Conservation (phyloP, 2,888 invertebrate genomes). For the Neoscelio sp. region DNA sequence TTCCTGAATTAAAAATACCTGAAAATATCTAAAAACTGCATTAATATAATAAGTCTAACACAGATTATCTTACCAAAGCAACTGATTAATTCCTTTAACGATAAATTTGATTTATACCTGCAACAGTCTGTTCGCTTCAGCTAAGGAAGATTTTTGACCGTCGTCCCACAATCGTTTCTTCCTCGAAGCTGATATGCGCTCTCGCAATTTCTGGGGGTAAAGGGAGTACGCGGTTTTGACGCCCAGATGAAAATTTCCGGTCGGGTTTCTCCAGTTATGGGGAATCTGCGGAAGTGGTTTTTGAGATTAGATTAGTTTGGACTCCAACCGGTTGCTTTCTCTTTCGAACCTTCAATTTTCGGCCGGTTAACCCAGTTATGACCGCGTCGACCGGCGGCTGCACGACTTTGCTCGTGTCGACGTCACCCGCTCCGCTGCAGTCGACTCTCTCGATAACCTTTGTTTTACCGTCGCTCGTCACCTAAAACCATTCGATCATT, state of each 20-base stretch:
- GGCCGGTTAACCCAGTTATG: constrained; percentile 94
- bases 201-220: constrained; percentile 93
- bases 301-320: constrained; percentile 37
- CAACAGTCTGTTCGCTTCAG: constrained; percentile 90
- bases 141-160: constrained; percentile 90
- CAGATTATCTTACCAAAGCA: neutral
- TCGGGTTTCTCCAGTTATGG: constrained; percentile 91
- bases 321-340: constrained; percentile 18
- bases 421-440: constrained; percentile 98
- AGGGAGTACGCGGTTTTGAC: constrained; percentile 93
- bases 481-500: constrained; percentile 87
- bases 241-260: constrained; percentile 94
- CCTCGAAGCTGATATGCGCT: constrained; percentile 90
- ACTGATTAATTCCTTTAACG: neutral
- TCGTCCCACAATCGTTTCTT: constrained; percentile 94
- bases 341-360: constrained; percentile 91
- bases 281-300: constrained; percentile 87
- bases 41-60: too few species aligned
- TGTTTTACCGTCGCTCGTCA: constrained; percentile 93
- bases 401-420: constrained; percentile 93
- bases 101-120: constrained; percentile 81
- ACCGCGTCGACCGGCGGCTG: constrained; percentile 87
- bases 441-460: constrained; percentile 98
- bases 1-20: too few species aligned
- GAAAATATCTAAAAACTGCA: too few species aligned